Conservation (phyloP, 2,797 vertebrate genomes). For the Xerus rutilus region DNA sequence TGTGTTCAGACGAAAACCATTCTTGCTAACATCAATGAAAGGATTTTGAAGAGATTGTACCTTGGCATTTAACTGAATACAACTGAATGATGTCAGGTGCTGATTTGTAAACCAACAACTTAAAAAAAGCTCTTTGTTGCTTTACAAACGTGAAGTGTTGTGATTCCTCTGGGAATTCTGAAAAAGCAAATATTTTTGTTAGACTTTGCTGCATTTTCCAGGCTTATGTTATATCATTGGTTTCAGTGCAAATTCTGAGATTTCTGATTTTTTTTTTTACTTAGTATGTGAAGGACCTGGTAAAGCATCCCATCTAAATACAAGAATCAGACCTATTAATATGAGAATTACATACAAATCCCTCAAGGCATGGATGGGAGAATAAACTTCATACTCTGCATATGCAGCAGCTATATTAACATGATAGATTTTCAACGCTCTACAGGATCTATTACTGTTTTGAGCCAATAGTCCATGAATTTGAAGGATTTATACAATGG, state of each 20-base stretch:
- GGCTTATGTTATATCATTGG: conserved; percentile 63
- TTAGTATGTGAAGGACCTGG: conserved; percentile 37
- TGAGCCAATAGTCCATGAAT: conserved; percentile 85
- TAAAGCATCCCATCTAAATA: conserved; percentile 33
- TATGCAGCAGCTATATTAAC: conserved; percentile 77
- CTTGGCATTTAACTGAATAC: conserved; percentile 68
- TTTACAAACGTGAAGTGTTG: conserved; percentile 75
- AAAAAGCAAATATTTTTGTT: conserved; percentile 84
- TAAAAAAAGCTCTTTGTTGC: conserved; percentile 79
- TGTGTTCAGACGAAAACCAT: conserved; percentile 59
- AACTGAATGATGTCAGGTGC: conserved; percentile 73
- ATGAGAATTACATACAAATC: conserved; percentile 74
- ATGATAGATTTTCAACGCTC: conserved; percentile 81
- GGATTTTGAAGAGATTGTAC: conserved; percentile 60
- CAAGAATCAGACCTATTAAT: conserved; percentile 55
- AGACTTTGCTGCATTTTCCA: conserved; percentile 71
- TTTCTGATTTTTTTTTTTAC: background rate
- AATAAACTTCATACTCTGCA: conserved; percentile 77
- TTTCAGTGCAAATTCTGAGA: conserved; percentile 68
- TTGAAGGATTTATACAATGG: conserved; percentile 84
- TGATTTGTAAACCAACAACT: conserved; percentile 79
- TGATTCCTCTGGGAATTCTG: conserved; percentile 81
- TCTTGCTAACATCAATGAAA: conserved; percentile 68
- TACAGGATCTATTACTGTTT: conserved; percentile 78
- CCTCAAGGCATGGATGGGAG: conserved; percentile 53